Conservation (phyloP, 2,888 invertebrate genomes). For the Synanthedon andrenaeformis region DNA sequence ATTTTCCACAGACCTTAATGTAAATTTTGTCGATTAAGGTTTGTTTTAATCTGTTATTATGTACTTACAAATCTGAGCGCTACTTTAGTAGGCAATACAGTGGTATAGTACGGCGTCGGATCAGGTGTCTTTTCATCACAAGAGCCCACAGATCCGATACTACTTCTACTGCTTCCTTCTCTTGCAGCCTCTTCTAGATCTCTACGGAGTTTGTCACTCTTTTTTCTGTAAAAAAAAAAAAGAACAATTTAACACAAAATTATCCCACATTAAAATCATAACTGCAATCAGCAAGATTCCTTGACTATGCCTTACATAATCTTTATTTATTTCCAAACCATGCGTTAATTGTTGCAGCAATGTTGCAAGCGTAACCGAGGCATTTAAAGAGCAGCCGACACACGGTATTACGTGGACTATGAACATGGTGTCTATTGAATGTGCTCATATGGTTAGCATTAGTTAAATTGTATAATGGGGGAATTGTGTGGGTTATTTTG, state of each 20-base stretch:
- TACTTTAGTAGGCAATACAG: slow-evolving; percentile 76
- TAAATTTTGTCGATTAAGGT: too few species aligned
- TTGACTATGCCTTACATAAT: background rate
- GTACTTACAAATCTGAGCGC: slow-evolving; percentile 81
- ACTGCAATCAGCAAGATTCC: slow-evolving; percentile 2
- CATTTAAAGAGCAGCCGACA: background rate
- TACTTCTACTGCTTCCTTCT: slow-evolving; percentile 71
- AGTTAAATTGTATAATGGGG: too few species aligned
- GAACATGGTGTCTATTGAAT: too few species aligned
- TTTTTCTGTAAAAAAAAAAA: slow-evolving; percentile 74
- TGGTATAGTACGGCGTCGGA: slow-evolving; percentile 53
- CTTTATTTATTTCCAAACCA: background rate
- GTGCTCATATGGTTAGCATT: too few species aligned
- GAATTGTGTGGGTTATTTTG: too few species aligned
- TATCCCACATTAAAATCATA: background rate
- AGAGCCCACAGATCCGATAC: slow-evolving; percentile 47
- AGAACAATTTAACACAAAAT: slow-evolving; percentile 6
- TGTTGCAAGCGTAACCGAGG: background rate
- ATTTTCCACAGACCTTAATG: too few species aligned
- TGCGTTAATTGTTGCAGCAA: background rate
- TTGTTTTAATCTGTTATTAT: too few species aligned
- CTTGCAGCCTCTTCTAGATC: slow-evolving; percentile 92
- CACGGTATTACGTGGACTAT: too few species aligned
- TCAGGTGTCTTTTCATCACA: slow-evolving; percentile 47
- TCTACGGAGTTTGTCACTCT: slow-evolving; percentile 87